These are phyloP conservation scores for Pollenia amentaria DNA, from an alignment of 2,888 invertebrate genomes.

Conservation along the genomic window DNA sequence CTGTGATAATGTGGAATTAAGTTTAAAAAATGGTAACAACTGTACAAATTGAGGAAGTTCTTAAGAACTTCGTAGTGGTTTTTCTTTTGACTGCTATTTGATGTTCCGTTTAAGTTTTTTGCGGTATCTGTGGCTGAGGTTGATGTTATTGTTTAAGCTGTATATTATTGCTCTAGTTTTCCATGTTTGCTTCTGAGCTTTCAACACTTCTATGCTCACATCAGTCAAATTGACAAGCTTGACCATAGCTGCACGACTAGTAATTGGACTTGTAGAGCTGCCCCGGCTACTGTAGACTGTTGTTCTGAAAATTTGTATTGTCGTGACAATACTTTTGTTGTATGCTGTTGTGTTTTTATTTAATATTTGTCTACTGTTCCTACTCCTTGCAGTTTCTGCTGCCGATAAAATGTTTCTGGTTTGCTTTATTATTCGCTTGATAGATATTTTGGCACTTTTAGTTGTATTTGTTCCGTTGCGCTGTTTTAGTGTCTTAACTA, in stretches of 20 bases:
- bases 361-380: constrained; percentile 54
- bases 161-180: constrained; percentile 70
- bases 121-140: constrained; percentile 44
- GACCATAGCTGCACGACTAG: constrained; percentile 53
- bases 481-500: neutral
- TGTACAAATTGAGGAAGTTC: constrained; percentile 22
- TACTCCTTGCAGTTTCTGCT: constrained; percentile 11
- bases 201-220: constrained; percentile 65
- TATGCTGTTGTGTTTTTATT: constrained; percentile 66
- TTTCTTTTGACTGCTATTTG: constrained; percentile 18
- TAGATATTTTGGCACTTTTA: constrained; percentile 38
- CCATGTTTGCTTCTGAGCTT: constrained; percentile 67
- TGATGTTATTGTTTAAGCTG: constrained; percentile 61
- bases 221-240: constrained; percentile 68
- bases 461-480: neutral
- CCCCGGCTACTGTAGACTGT: constrained; percentile 18
- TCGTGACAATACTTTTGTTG: constrained; percentile 40
- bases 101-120: constrained; percentile 21
- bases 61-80: neutral
- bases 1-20: constrained; percentile 45
- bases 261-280: constrained; percentile 39
- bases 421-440: constrained; percentile 58
- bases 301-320: constrained; percentile 43
- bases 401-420: constrained; percentile 30
- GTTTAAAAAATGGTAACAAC: constrained; percentile 44